Conservation (phyloP, 1,140 invertebrate species). For the Contarinia nasturtii region DNA sequence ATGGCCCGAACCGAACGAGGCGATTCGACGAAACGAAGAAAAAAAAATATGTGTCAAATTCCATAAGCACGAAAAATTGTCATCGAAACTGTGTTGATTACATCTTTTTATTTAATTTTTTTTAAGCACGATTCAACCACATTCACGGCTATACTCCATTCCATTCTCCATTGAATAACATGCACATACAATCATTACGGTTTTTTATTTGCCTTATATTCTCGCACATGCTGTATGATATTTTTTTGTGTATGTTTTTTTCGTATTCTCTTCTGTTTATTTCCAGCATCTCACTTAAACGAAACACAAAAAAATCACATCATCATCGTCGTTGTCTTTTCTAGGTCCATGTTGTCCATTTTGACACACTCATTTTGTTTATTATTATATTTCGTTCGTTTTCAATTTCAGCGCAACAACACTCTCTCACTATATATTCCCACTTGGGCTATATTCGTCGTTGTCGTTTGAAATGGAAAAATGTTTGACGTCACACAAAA, state of each 20-base stretch:
- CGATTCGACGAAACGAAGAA: too few relatives aligned
- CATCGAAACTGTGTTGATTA: not conserved
- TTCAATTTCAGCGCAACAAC: not conserved
- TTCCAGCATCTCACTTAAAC: not conserved
- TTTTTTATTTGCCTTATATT: not conserved
- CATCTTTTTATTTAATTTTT: too few relatives aligned
- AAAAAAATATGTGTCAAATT: not conserved
- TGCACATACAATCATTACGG: not conserved
- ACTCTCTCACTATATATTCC: not conserved
- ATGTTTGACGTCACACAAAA: not conserved
- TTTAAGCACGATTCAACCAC: not conserved
- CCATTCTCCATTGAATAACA: not conserved
- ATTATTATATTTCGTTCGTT: not conserved
- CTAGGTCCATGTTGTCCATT: not conserved
- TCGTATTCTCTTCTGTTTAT: not conserved
- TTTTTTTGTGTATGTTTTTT: not conserved
- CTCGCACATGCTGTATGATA: not conserved
- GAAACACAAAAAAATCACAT: not conserved
- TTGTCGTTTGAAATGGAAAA: not conserved
- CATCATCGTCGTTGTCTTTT: not conserved
- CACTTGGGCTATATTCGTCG: not conserved
- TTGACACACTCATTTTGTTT: not conserved
- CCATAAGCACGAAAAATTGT: not conserved
- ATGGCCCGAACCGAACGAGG: too few relatives aligned
- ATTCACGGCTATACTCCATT: not conserved